A percentile compares a stretch with the other conserved stretches of the same genome.
phyloP scores from a whole-genome alignment of 2,888 invertebrate species.

The Phengaris arion region DNA sequence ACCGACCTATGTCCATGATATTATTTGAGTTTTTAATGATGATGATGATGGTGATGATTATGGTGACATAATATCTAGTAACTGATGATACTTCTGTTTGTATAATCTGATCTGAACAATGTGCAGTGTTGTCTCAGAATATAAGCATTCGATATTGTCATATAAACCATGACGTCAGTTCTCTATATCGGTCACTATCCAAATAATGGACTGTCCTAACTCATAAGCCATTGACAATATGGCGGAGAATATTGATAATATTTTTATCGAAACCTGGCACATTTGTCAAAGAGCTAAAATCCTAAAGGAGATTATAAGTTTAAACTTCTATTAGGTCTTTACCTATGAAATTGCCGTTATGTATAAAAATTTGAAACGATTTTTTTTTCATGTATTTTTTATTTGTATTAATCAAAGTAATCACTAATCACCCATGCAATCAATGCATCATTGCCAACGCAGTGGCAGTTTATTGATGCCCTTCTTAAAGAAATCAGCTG shows the following conservation, averaged over 20 bases:
- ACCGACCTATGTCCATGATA: too few species aligned
- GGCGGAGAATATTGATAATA: neutral
- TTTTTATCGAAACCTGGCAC: neutral
- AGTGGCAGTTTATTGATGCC: too few species aligned
- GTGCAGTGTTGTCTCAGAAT: neutral
- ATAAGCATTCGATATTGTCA: conserved; percentile 1
- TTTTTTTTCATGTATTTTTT: too few species aligned
- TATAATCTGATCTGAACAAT: conserved; percentile 3
- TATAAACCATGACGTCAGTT: neutral
- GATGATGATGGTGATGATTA: too few species aligned
- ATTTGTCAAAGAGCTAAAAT: neutral
- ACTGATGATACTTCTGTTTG: neutral
- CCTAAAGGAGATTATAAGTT: neutral
- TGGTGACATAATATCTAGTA: neutral
- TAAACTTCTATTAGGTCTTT: too few species aligned
- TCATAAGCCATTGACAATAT: conserved; percentile 21
- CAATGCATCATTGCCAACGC: too few species aligned
- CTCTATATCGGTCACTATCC: conserved; percentile 8
- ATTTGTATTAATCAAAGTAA: too few species aligned
- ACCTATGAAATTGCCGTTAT: too few species aligned
- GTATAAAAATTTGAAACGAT: too few species aligned
- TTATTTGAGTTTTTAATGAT: too few species aligned
- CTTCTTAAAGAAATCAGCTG: too few species aligned
- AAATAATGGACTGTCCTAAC: conserved; percentile 15
- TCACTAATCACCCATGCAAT: too few species aligned